Evolutionary conservation across 2,113 vertebrate genomes (phyloP), one percentile per base, ranked within the genome.

Genomic region (Tapirus terrestris): DNA sequence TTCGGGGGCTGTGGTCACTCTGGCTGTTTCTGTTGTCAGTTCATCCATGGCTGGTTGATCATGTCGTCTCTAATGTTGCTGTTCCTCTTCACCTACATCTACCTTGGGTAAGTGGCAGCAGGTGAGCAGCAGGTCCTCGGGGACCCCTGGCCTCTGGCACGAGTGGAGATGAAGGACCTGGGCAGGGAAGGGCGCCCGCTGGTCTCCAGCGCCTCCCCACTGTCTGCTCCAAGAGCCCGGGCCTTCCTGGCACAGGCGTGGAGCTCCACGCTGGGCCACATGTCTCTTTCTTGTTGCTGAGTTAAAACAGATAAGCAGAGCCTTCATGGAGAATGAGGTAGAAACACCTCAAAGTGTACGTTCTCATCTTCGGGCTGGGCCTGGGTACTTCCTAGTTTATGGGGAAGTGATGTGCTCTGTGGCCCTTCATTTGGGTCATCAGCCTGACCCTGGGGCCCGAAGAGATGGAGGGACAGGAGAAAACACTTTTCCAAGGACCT

Each of bases 11-110:
- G 1, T 11, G 25, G 33, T 39, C 8, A 27, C 12, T 1, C 21
- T 39, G 31, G 61, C 48, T 61, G 10, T 67, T 68, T 96, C 68
- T 94, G 21, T 97, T 93, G 48, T 89, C 79, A 99, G 99, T 99
- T 99, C 96, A 99, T 99, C 98, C 99, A 99, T 0, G 99, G 99
- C 73, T 99, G 99, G 99, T 97, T 99, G 98, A 99, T 99, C 98
- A 98, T 99, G 91, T 99, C 99, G 7, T 99, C 99, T 48, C 98
- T 99, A 98, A 99, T 99, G 99, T 94, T 99, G 97, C 99, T 99
- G 61, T 99, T 99, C 98, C 99, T 99, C 98, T 99, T 99, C 98
- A 99, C 99, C 97, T 99, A 99, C 98, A 99, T 99, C 98, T 99
- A 99, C 95, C 99, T 99, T 0, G 99, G 99, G 99, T 99, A 97